A percentile compares a stretch with the other conserved stretches of the same genome.
Evolutionary conservation across 2,797 vertebrate genomes (phyloP).

Genomic region (Coregonus sp.): DNA sequence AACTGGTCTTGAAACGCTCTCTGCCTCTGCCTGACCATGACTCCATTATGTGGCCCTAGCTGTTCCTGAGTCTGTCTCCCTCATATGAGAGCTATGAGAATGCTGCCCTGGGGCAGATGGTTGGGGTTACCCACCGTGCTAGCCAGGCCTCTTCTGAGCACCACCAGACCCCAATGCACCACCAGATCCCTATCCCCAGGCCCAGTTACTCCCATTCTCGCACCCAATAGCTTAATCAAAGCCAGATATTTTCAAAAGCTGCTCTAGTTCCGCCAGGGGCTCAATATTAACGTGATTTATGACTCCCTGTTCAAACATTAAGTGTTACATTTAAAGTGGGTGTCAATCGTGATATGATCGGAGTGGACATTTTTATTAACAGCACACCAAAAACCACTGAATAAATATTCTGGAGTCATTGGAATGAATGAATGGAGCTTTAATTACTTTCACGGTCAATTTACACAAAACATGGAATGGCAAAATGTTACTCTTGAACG

Average conservation of each 20-base stretch:
- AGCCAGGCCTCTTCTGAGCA: constrained; percentile 59
- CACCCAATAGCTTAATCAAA: constrained; percentile 73
- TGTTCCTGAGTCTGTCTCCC: constrained; percentile 34
- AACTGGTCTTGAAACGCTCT: constrained; percentile 14
- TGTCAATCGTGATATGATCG: constrained; percentile 63
- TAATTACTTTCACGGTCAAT: constrained; percentile 75
- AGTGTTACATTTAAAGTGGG: constrained; percentile 68
- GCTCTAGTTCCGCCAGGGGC: constrained; percentile 49
- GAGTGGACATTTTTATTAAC: constrained; percentile 74
- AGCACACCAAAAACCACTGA: constrained; percentile 58
- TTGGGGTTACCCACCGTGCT: constrained; percentile 29
- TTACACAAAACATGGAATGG: constrained; percentile 49
- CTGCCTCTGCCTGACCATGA: constrained; percentile 19
- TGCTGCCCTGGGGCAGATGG: constrained; percentile 27
- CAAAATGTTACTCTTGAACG: constrained; percentile 51
- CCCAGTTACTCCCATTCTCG: constrained; percentile 31
- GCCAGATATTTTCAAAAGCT: constrained; percentile 66
- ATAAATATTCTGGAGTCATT: constrained; percentile 65
- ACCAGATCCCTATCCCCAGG: constrained; percentile 64
- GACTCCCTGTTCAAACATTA: constrained; percentile 71
- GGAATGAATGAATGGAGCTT: constrained; percentile 64
- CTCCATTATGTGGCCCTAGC: constrained; percentile 18
- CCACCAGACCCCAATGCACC: constrained; percentile 65
- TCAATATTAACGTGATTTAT: constrained; percentile 76
- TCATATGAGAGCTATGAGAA: constrained; percentile 35